Evolutionary conservation across 2,113 vertebrate genomes (phyloP).

Genomic region (Chamaea fasciata): DNA sequence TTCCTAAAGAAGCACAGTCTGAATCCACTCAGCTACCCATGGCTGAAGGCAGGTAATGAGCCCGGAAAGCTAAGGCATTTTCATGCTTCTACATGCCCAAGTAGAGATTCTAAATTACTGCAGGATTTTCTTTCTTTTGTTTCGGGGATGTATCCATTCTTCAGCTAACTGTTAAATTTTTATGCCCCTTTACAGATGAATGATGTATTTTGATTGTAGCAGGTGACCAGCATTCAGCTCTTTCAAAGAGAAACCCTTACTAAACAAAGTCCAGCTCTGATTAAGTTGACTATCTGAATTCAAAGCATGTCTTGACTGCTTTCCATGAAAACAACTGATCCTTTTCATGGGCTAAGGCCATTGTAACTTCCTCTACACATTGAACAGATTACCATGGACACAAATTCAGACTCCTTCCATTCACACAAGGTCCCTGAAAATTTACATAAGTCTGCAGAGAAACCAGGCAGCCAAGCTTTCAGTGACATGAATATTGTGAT

Average conservation of each 20-base stretch:
- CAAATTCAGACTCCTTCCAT: conserved; percentile 60
- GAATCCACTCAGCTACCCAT: not conserved
- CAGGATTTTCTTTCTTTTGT: not conserved
- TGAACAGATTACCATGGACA: conserved; percentile 78
- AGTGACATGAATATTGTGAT: not conserved
- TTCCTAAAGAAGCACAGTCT: not conserved
- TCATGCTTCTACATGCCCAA: not conserved
- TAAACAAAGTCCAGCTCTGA: conserved; percentile 56
- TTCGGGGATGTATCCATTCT: not conserved
- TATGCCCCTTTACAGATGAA: conserved; percentile 24
- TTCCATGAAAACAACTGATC: conserved; percentile 71
- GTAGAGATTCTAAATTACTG: not conserved
- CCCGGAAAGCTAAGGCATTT: not conserved
- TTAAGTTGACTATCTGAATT: conserved; percentile 75
- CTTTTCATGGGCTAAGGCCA: conserved; percentile 72
- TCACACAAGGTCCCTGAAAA: conserved; percentile 42
- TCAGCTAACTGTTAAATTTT: conserved; percentile 14
- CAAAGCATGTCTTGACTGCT: conserved; percentile 74
- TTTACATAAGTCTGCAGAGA: conserved; percentile 50
- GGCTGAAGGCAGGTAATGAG: not conserved
- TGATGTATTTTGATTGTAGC: conserved; percentile 6
- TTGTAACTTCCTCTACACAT: conserved; percentile 72
- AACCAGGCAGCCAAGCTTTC: conserved; percentile 12
- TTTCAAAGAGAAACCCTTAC: conserved; percentile 33
- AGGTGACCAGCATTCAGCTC: not conserved